Evolutionary conservation across 2,113 vertebrate genomes (phyloP), one percentile per base, ranked within the genome.

Genomic region (Engystomops pustulosus): DNA sequence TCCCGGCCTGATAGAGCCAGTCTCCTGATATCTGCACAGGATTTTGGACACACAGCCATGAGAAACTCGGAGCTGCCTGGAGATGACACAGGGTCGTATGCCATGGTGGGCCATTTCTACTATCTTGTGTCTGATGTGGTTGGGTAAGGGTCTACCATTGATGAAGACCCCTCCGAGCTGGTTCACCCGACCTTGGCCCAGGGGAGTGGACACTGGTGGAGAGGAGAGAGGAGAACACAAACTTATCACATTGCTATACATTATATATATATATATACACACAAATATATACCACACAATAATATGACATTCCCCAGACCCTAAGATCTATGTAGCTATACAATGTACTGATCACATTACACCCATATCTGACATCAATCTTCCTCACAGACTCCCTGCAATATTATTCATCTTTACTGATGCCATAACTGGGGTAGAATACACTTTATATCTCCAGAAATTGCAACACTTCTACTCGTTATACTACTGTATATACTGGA

Each of bases 51-150:
- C 98, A 12, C 98, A 99, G 18, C 98, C 98, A 51, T 99, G 98
- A 81, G 98, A 99, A 60, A 99, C 98, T 0, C 98, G 93, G 36
- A 99, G 90, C 91, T 99, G 98, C 77, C 98, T 91, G 87, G 98
- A 99, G 92, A 99, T 99, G 85, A 99, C 98, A 75, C 98, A 99
- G 91, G 98, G 98, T 76, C 98, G 91, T 91, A 99, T 99, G 83
- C 98, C 98, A 41, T 99, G 98, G 86, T 99, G 98, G 6, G 98
- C 98, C 98, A 99, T 99, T 90, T 99, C 98, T 88, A 99, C 98
- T 53, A 99, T 99, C 93, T 99, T 99, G 89, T 99, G 98, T 38
- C 98, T 95, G 90, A 99, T 99, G 87, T 99, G 98, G 90, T 99
- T 99, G 58, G 98, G 98, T 80, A 99, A 89, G 0, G 98, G 98